A percentile compares a stretch with the other conserved stretches of the same genome.
Conservation (phyloP, 2,797 vertebrate genomes). For the Geotrypetes seraphini region DNA sequence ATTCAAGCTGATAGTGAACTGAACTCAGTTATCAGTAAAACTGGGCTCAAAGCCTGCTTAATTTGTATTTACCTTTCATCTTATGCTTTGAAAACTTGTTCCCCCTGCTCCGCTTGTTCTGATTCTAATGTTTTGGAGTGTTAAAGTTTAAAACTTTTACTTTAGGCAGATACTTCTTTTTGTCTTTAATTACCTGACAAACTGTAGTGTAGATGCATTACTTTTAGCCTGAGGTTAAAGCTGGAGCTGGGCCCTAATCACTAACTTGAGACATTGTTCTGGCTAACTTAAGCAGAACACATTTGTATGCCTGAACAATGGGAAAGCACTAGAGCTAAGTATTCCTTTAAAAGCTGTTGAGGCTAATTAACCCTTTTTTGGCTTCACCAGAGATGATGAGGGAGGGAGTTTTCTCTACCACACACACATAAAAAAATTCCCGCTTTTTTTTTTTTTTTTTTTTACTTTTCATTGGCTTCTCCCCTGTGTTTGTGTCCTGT, state of each 20-base stretch:
- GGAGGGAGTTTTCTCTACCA: not conserved
- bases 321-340: conserved; percentile 31
- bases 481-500: too few relatives aligned
- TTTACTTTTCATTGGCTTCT: not conserved
- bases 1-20: too few relatives aligned
- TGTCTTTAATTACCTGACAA: conserved; percentile 43
- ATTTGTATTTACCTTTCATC: not conserved
- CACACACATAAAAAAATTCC: not conserved
- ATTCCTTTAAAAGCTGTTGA: conserved; percentile 27
- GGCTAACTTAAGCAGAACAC: conserved; percentile 52
- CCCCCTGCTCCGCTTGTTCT: conserved; percentile 6
- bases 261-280: conserved; percentile 51
- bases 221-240: conserved; percentile 46
- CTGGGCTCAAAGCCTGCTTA: too few relatives aligned
- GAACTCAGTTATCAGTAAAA: too few relatives aligned
- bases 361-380: conserved; percentile 39
- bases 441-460: too few relatives aligned
- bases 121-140: conserved; percentile 29
- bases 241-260: conserved; percentile 50
- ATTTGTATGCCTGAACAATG: conserved; percentile 48
- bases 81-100: conserved; percentile 7
- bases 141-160: conserved; percentile 25
- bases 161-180: conserved; percentile 31
- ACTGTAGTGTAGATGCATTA: conserved; percentile 37
- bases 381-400: conserved; percentile 7